Evolutionary conservation across 2,888 invertebrate species (phyloP), one percentile per base, ranked within the genome.

Genomic region (Nezara viridula): DNA sequence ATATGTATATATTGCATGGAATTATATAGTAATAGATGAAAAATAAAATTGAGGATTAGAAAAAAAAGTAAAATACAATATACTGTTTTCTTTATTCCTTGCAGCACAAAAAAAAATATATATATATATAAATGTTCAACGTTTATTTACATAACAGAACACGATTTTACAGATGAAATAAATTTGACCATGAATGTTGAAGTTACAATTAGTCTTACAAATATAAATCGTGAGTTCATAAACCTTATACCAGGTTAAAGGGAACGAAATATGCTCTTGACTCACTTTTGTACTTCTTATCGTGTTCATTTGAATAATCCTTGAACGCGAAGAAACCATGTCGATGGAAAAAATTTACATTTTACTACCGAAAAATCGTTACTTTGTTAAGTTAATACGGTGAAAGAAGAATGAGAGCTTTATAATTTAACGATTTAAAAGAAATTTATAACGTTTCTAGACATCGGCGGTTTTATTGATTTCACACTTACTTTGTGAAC

Each of bases 281-380:
- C 66, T 37, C 66, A 73, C 6, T 73, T 37, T 19, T 73, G 37
- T 32, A 37, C 27, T 73, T 37, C 66, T 73, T 37, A 73, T 73
- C 66, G 16, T 37, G 6, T 73, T 73, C 66, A 73, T 73, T 73
- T 73, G 66, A 73, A 73, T 73, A 73, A 73, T 73, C 66, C 66
- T 73, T 73, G 66, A 73, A 73, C 66, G 66, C 66, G 37, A 73
- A 60, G 60, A 60, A 60, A 27, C 60, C 27, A 60, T 60, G 60
- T 60, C 27, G 27, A 27, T 37, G 19, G 10, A 37, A 37, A 37
- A n/a, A 73, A 73, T 73, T 73, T 37, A 73, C 66, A 73, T 73
- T 73, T 66, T 21, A 73, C 37, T 16, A 19, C 6, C 9, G 14
- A 27, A 60, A 60, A 60, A 60, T 60, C 60, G 60, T 60, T 60